Evolutionary conservation across 2,888 invertebrate genomes (phyloP).

Genomic region (Ctenicera cuprea): DNA sequence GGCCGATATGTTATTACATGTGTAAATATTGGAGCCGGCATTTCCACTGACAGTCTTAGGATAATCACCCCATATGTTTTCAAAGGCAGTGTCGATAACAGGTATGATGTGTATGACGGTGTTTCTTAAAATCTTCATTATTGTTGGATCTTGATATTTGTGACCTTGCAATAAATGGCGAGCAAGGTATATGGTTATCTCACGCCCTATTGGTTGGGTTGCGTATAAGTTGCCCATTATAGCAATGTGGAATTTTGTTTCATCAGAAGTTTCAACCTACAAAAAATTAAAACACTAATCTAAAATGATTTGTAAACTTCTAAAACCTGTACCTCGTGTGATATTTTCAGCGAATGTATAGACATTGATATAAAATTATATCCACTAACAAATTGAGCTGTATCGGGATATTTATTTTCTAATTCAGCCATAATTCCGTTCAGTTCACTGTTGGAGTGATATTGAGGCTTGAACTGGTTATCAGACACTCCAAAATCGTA

Average conservation of each 20-base stretch:
- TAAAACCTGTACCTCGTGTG: constrained; percentile 76
- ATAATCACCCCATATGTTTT: constrained; percentile 70
- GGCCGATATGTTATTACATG: constrained; percentile 70
- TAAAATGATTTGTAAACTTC: background rate
- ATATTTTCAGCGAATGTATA: constrained; percentile 83
- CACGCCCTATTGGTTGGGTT: constrained; percentile 89
- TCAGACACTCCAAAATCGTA: constrained; percentile 84
- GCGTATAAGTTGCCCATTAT: constrained; percentile 90
- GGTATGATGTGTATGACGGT: constrained; percentile 89
- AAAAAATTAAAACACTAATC: constrained; percentile 30
- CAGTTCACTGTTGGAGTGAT: constrained; percentile 80
- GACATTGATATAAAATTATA: constrained; percentile 80
- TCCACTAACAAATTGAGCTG: constrained; percentile 83
- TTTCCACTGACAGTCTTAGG: constrained; percentile 68
- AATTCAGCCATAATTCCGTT: constrained; percentile 80
- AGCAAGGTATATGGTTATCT: constrained; percentile 87
- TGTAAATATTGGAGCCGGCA: constrained; percentile 59
- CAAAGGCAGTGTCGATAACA: constrained; percentile 77
- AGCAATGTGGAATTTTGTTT: constrained; percentile 88
- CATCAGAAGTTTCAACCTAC: constrained; percentile 86
- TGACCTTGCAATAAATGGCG: constrained; percentile 87
- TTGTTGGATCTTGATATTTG: constrained; percentile 79
- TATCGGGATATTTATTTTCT: constrained; percentile 80
- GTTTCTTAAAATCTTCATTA: constrained; percentile 80
- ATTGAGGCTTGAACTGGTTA: constrained; percentile 80